Evolutionary conservation across 2,888 invertebrate genomes (phyloP), one percentile per base, ranked within the genome.

Genomic region (Gerris lacustris): DNA sequence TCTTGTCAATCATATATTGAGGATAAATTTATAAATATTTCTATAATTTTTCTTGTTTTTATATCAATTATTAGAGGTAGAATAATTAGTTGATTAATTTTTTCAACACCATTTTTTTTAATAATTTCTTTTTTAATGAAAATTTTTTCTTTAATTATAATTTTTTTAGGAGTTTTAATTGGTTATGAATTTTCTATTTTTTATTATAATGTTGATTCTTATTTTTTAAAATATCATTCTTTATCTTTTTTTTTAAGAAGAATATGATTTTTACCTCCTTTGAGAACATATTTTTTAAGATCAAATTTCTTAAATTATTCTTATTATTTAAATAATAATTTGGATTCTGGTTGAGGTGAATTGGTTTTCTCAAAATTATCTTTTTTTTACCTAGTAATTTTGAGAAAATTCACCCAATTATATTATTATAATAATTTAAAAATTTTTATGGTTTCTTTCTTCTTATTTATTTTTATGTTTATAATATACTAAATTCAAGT

Each of bases 391-490:
- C 74, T 79, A 77, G 77, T 80, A 81, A 75, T 74, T 76, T 75
- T 78, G 71, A 79, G 80, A 74, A 81, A 81, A 78, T 78, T 84
- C 85, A 78, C 80, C 85, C 79, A 77, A 85, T 74, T 86, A 86
- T 75, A 89, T 89, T 86, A 84, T 88, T 80, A 85, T 88, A 2
- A 89, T 89, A 80, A 83, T 88, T 77, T 88, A 89, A 5, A 85
- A 88, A 79, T 89, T 85, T 86, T 82, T 86, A 78, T 79, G 86
- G 80, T 88, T 47, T 7, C 47, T 64, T 64, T 64, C 7, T 64
- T 18, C n/a, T 18, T 18, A 11, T 64, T 64, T 17, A 17, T 64
- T 64, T 64, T 64, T 7, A 9, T 17, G 6, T 64, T 18, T n/a
- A 17, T 17, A n/a, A 9, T 17, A 9, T 64, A 17, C 64, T 64